Percentiles rank a stretch among this genome's conserved stretches.
These are phyloP conservation scores for Candoia aspera DNA, from an alignment of 2,113 vertebrate genomes.

Conservation along the genomic window DNA sequence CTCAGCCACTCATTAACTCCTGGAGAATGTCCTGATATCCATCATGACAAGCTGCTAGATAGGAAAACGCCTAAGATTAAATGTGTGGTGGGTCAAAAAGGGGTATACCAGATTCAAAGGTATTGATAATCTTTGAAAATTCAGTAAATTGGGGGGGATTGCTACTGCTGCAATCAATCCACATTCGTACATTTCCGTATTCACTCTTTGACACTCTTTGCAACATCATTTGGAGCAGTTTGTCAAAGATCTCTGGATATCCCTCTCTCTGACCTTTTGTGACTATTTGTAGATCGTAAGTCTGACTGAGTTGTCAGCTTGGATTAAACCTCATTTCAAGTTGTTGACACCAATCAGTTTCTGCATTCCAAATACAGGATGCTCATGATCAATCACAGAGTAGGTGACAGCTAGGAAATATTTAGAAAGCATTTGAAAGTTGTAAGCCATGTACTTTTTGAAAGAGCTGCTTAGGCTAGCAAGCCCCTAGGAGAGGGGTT, in stretches of 20 bases:
- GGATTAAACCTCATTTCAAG: not conserved
- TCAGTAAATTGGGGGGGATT: not conserved
- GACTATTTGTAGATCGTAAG: not conserved
- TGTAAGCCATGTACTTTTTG: not conserved
- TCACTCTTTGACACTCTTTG: not conserved
- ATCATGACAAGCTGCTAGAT: not conserved
- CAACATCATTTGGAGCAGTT: not conserved
- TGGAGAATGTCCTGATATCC: slow-evolving; percentile 26
- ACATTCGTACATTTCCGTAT: not conserved
- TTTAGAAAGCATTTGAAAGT: not conserved
- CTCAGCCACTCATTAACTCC: slow-evolving; percentile 20
- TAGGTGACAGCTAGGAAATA: not conserved
- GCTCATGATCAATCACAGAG: not conserved
- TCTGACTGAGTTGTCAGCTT: not conserved
- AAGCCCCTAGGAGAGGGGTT: not conserved
- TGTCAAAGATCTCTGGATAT: not conserved
- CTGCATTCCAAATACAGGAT: not conserved
- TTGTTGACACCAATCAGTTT: not conserved
- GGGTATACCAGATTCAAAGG: slow-evolving; percentile 1
- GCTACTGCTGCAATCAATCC: not conserved
- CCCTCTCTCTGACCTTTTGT: not conserved
- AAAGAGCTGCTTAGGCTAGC: not conserved
- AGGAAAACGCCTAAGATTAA: not conserved
- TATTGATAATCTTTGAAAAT: not conserved
- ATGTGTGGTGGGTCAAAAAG: not conserved